These are phyloP conservation scores for Momotus momota DNA, from an alignment of 2,797 vertebrate genomes.

Conservation along the genomic window DNA sequence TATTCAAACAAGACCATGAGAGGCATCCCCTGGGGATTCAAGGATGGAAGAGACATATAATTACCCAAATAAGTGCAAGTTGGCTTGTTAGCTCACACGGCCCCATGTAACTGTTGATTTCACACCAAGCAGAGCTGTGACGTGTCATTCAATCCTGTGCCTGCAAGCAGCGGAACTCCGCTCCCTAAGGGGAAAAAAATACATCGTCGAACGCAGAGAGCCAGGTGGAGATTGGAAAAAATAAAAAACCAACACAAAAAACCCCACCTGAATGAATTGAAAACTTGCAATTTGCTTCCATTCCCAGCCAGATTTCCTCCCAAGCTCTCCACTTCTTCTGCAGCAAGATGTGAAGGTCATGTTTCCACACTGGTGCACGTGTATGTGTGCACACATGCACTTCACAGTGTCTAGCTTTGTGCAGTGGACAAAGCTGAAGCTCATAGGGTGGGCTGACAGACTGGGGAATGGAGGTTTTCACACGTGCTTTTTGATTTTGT, in stretches of 20 bases:
- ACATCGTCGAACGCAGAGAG: neutral
- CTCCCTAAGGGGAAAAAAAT: neutral
- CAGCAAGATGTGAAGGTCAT: neutral
- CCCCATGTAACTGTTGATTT: neutral
- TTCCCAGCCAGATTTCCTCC: neutral
- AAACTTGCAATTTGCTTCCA: neutral
- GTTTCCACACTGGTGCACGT: accelerated
- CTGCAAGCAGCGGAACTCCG: neutral
- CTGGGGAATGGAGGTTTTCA: neutral
- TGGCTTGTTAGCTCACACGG: neutral
- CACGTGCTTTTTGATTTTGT: neutral
- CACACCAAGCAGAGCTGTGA: neutral
- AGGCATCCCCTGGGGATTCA: neutral
- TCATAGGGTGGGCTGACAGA: neutral
- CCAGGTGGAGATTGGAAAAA: neutral
- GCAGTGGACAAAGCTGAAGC: neutral
- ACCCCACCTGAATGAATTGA: accelerated
- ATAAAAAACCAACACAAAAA: neutral
- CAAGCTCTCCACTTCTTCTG: neutral
- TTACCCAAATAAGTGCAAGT: neutral
- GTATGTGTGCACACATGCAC: too few species aligned
- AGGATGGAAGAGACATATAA: neutral
- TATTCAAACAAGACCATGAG: neutral
- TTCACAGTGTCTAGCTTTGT: neutral
- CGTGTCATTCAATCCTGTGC: neutral